phyloP scores from a whole-genome alignment of 1,140 invertebrate genomes.

The Oedothorax gibbosus region DNA sequence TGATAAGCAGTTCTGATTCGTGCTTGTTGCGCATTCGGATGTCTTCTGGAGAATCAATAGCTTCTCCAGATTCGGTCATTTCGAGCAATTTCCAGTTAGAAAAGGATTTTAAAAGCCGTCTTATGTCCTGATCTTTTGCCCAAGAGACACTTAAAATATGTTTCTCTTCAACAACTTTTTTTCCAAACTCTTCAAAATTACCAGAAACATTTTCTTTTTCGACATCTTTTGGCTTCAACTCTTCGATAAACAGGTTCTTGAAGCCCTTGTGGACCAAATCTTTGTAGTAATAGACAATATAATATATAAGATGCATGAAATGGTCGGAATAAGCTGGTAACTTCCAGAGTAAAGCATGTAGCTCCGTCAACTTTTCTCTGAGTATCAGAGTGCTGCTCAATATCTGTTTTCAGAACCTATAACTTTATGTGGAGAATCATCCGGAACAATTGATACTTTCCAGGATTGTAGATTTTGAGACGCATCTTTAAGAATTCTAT shows the following conservation, averaged over 20 bases:
- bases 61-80: constrained; percentile 21
- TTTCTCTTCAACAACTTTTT: constrained; percentile 74
- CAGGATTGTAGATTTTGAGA: constrained; percentile 29
- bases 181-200: no score
- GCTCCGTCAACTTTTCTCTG: constrained; percentile 18
- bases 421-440: neutral
- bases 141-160: constrained; percentile 87
- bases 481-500: constrained; percentile 72
- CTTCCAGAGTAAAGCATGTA: neutral
- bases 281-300: constrained; percentile 43
- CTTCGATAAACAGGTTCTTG: constrained; percentile 28
- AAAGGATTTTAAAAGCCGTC: constrained; percentile 84
- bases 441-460: constrained; percentile 1
- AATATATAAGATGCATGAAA: constrained; percentile 44
- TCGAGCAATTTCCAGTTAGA: constrained; percentile 84
- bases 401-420: constrained; percentile 37
- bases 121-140: constrained; percentile 95
- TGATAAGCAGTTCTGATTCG: constrained; percentile 92
- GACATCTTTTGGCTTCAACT: no score
- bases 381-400: constrained; percentile 33
- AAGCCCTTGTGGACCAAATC: constrained; percentile 35
- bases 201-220: no score
- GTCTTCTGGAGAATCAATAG: constrained; percentile 75
- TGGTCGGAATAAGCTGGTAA: constrained; percentile 41
- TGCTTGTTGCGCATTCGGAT: constrained; percentile 83